phyloP scores from a whole-genome alignment of 2,113 vertebrate genomes.

The Heterocephalus glaber region DNA sequence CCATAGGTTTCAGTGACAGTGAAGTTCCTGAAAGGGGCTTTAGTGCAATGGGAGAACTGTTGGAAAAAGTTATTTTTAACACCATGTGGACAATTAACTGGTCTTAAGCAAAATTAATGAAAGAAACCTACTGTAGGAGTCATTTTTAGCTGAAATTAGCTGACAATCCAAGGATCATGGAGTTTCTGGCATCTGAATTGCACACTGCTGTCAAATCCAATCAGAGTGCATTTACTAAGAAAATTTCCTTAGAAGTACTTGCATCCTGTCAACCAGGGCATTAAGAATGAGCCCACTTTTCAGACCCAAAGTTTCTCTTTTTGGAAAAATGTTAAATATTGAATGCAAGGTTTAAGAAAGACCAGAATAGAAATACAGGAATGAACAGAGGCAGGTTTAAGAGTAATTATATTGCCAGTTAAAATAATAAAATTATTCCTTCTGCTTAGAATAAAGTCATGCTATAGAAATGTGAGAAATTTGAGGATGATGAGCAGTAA shows the following conservation, averaged over 20 bases:
- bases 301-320: neutral
- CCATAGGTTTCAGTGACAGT: neutral
- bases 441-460: constrained; percentile 4
- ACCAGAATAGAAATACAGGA: neutral
- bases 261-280: neutral
- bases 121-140: constrained; percentile 35
- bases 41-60: neutral
- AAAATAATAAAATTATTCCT: neutral
- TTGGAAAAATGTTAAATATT: neutral
- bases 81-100: neutral
- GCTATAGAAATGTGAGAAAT: neutral
- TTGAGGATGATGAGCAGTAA: neutral
- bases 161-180: constrained; percentile 33
- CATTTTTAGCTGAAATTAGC: constrained; percentile 62
- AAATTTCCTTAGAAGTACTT: constrained; percentile 17
- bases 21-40: neutral
- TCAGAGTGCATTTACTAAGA: constrained; percentile 23
- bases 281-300: neutral
- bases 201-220: neutral
- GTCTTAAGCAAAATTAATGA: constrained; percentile 49
- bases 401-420: neutral
- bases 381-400: constrained; percentile 4
- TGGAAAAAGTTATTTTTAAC: constrained; percentile 44
- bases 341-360: constrained; percentile 16
- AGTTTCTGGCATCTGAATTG: constrained; percentile 59